Conservation (phyloP, 2,888 invertebrate species). For the Steinernema carpocapsae region DNA sequence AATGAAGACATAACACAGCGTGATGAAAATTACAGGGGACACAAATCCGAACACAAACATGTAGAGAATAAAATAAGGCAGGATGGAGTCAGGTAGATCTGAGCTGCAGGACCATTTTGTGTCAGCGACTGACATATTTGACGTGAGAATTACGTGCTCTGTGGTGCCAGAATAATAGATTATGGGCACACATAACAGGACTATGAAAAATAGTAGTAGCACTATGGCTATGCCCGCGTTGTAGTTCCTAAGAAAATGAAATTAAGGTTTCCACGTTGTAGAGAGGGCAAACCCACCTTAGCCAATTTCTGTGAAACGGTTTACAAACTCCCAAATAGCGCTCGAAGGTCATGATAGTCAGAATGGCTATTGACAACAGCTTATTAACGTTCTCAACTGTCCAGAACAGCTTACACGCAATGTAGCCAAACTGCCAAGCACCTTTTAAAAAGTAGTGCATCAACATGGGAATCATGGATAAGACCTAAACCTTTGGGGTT, state of each 20-base stretch:
- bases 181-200: slow-evolving; percentile 48
- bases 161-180: slow-evolving; percentile 53
- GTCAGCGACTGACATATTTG: slow-evolving; percentile 5
- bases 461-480: slow-evolving; percentile 49
- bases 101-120: slow-evolving; percentile 42
- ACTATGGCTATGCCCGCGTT: slow-evolving; percentile 36
- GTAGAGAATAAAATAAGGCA: slow-evolving; percentile 49
- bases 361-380: slow-evolving; percentile 59
- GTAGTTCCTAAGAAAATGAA: slow-evolving; percentile 21
- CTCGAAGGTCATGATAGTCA: slow-evolving; percentile 59
- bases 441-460: slow-evolving; percentile 43
- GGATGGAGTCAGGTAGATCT: slow-evolving; percentile 46
- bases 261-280: background rate
- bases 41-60: slow-evolving; percentile 55
- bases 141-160: background rate
- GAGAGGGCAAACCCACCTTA: background rate
- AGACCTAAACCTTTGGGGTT: slow-evolving; percentile 36
- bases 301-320: slow-evolving; percentile 48
- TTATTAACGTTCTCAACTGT: slow-evolving; percentile 59
- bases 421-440: slow-evolving; percentile 40
- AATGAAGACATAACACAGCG: slow-evolving; percentile 47
- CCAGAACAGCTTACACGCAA: slow-evolving; percentile 55
- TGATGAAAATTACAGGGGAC: slow-evolving; percentile 49
- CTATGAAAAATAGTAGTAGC: slow-evolving; percentile 41
- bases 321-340: slow-evolving; percentile 52